These are phyloP conservation scores for Melangyna quadrimaculata DNA, from an alignment of 2,888 invertebrate genomes.

Conservation along the genomic window DNA sequence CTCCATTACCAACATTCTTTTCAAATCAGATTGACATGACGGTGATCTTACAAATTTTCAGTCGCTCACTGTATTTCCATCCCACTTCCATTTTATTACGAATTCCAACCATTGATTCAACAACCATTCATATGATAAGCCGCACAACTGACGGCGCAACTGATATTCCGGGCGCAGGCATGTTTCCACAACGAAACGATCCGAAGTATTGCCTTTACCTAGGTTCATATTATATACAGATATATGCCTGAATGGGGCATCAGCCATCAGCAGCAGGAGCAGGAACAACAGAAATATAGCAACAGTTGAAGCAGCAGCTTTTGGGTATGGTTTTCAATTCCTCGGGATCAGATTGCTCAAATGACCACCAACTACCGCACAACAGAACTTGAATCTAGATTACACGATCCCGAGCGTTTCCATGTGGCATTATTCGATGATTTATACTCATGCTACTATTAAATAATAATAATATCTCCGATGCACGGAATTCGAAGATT, in stretches of 20 bases:
- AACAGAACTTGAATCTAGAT: slow-evolving; percentile 63
- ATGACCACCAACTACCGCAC: slow-evolving; percentile 67
- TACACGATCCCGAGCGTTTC: slow-evolving; percentile 57
- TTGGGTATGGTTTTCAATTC: slow-evolving; percentile 51
- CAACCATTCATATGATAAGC: slow-evolving; percentile 61
- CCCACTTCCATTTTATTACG: slow-evolving; percentile 53
- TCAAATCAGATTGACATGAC: slow-evolving; percentile 59
- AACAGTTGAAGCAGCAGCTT: slow-evolving; percentile 2
- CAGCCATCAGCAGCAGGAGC: not conserved
- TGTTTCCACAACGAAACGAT: not conserved
- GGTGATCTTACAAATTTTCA: slow-evolving; percentile 64
- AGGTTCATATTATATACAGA: not conserved
- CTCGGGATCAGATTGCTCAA: slow-evolving; percentile 67
- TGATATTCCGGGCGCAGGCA: slow-evolving; percentile 57
- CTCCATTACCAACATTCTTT: slow-evolving; percentile 52
- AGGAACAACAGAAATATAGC: not conserved
- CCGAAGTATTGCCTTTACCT: not conserved
- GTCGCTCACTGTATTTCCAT: slow-evolving; percentile 62
- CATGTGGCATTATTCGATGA: slow-evolving; percentile 70
- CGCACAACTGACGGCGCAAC: slow-evolving; percentile 39
- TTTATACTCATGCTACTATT: slow-evolving; percentile 70
- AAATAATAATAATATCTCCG: slow-evolving; percentile 71
- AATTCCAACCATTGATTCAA: slow-evolving; percentile 53
- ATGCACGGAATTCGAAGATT: slow-evolving; percentile 70
- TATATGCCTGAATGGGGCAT: not conserved